These are phyloP conservation scores for Platichthys flesus DNA, from an alignment of 2,113 vertebrate genomes.

Conservation along the genomic window DNA sequence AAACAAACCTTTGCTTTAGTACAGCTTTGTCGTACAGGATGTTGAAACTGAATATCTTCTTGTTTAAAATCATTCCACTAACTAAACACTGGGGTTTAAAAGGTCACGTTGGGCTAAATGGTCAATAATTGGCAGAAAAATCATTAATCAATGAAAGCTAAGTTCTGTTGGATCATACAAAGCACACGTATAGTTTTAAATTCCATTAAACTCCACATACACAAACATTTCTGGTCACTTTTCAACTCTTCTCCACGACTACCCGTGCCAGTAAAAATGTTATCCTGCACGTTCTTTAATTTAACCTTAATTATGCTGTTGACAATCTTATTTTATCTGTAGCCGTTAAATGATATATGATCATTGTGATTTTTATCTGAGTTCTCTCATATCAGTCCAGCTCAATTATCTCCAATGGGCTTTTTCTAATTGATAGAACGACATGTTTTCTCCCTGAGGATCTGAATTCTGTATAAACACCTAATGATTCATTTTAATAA, in stretches of 20 bases:
- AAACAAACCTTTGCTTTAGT: too few relatives aligned
- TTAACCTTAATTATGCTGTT: conserved; percentile 23
- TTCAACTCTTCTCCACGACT: not conserved
- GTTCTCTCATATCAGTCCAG: conserved; percentile 16
- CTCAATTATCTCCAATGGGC: conserved; percentile 14
- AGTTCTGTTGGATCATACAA: too few relatives aligned
- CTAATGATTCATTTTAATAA: conserved; percentile 2
- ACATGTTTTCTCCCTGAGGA: not conserved
- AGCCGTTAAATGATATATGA: conserved; percentile 8
- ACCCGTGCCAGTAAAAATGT: not conserved
- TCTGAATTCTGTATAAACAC: too few relatives aligned
- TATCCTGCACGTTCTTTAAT: not conserved
- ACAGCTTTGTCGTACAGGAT: too few relatives aligned
- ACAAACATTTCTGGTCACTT: not conserved
- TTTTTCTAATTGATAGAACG: conserved; percentile 31
- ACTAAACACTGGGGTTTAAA: too few relatives aligned
- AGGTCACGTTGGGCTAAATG: too few relatives aligned
- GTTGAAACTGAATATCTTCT: too few relatives aligned
- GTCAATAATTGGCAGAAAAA: too few relatives aligned
- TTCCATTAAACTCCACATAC: too few relatives aligned
- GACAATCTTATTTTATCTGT: conserved; percentile 13
- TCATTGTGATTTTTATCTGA: conserved; percentile 41
- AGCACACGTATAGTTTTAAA: too few relatives aligned
- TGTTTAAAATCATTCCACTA: too few relatives aligned
- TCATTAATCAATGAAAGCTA: too few relatives aligned